A percentile compares a stretch with the other conserved stretches of the same genome.
Conservation (phyloP, 2,888 invertebrate genomes). For the Coelopa pilipes region DNA sequence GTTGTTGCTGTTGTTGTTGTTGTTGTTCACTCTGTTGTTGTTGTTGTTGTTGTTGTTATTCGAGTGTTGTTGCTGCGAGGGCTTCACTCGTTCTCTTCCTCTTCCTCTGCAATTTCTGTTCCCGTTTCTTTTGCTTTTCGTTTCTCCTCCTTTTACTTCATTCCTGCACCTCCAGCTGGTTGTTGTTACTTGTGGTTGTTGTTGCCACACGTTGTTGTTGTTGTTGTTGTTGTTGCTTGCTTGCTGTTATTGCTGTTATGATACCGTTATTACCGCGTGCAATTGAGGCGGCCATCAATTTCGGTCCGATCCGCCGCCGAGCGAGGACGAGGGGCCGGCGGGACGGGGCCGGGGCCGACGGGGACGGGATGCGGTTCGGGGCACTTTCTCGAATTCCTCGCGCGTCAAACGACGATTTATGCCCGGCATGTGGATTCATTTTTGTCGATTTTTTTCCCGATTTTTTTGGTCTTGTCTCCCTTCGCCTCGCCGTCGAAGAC, state of each 20-base stretch:
- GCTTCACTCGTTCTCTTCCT: not conserved
- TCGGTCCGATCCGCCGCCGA: no score
- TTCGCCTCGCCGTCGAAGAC: no score
- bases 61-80: constrained; percentile 11
- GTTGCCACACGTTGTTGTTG: no score
- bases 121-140: not conserved
- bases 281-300: constrained; percentile 16
- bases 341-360: no score
- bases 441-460: no score
- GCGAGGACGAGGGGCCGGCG: no score
- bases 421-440: no score
- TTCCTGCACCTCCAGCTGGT: not conserved
- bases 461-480: no score
- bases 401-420: no score
- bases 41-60: not conserved
- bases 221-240: not conserved
- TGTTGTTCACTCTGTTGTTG: no score
- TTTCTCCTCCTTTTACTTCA: not conserved
- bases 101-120: not conserved
- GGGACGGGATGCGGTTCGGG: no score
- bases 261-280: constrained; percentile 20
- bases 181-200: constrained; percentile 9
- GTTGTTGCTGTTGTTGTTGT: not conserved
- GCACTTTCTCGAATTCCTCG: no score
- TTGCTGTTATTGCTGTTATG: constrained; percentile 1